These are phyloP conservation scores for Gymnocypris eckloni DNA, from an alignment of 2,797 vertebrate species.

Conservation along the genomic window DNA sequence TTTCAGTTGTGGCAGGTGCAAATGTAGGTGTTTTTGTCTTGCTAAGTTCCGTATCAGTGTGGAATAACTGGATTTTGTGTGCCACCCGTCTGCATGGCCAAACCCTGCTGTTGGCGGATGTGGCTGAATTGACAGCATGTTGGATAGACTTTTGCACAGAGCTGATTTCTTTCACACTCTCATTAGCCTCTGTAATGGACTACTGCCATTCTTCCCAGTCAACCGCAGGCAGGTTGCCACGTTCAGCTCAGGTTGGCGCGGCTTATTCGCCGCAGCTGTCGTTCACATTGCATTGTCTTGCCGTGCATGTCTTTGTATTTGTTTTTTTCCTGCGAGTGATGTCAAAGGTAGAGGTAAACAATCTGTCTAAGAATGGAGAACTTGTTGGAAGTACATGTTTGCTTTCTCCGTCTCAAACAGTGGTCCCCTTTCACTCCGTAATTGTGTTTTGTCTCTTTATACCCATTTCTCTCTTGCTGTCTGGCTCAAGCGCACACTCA, in stretches of 20 bases:
- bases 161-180: conserved; percentile 59
- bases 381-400: conserved; percentile 51
- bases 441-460: conserved; percentile 7
- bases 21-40: conserved; percentile 43
- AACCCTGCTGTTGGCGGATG: conserved; percentile 50
- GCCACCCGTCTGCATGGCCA: conserved; percentile 27
- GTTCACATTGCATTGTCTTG: conserved; percentile 35
- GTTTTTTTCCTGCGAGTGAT: conserved; percentile 29
- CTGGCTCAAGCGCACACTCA: not conserved
- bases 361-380: conserved; percentile 33
- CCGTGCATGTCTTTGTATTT: conserved; percentile 10
- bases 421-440: not conserved
- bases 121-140: conserved; percentile 58
- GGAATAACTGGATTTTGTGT: conserved; percentile 41
- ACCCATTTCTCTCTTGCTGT: conserved; percentile 20
- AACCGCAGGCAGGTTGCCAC: conserved; percentile 43
- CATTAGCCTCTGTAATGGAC: conserved; percentile 64
- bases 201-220: conserved; percentile 58
- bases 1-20: conserved; percentile 22
- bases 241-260: conserved; percentile 25
- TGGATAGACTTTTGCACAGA: conserved; percentile 49
- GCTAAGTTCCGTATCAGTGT: conserved; percentile 27
- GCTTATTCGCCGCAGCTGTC: conserved; percentile 35
- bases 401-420: not conserved
- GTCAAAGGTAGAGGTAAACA: conserved; percentile 47